A percentile compares a stretch with the other conserved stretches of the same genome.
phyloP scores from a whole-genome alignment of 1,140 invertebrate species.

The Danaus plexippus region DNA sequence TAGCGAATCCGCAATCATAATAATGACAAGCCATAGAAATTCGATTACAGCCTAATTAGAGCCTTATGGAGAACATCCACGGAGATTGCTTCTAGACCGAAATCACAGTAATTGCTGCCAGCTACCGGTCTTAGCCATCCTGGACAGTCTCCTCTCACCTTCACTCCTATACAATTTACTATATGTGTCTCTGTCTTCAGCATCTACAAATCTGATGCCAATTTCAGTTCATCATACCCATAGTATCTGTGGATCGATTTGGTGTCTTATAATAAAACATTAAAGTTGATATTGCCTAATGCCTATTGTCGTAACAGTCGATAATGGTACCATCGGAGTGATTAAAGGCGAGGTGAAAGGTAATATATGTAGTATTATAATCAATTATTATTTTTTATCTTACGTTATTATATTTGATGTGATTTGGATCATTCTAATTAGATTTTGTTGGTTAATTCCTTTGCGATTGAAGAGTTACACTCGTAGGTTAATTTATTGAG shows the following conservation, averaged over 20 bases:
- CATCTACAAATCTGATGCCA: not conserved
- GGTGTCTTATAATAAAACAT: not conserved
- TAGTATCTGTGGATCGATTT: conserved; percentile 2
- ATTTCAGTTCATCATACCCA: conserved; percentile 16
- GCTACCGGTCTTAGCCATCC: conserved; percentile 49
- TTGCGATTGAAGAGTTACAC: no score
- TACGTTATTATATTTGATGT: no score
- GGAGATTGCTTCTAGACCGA: conserved; percentile 37
- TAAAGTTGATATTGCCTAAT: conserved; percentile 7
- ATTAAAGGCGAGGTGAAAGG: conserved; percentile 22
- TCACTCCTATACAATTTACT: conserved; percentile 22
- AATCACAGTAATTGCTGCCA: conserved; percentile 53
- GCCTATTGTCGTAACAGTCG: not conserved
- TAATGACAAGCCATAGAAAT: conserved; percentile 44
- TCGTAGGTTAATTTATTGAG: no score
- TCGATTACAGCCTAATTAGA: conserved; percentile 61
- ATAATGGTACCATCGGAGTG: conserved; percentile 18
- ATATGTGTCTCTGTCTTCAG: conserved; percentile 28
- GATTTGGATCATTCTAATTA: no score
- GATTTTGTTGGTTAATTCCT: no score
- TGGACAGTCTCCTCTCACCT: conserved; percentile 40
- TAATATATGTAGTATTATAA: no score
- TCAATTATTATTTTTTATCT: no score
- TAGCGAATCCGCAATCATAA: conserved; percentile 49
- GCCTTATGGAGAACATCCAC: conserved; percentile 32